A percentile compares a stretch with the other conserved stretches of the same genome.
Evolutionary conservation across 2,797 vertebrate genomes (phyloP).

Genomic region (Cryptoprocta ferox): DNA sequence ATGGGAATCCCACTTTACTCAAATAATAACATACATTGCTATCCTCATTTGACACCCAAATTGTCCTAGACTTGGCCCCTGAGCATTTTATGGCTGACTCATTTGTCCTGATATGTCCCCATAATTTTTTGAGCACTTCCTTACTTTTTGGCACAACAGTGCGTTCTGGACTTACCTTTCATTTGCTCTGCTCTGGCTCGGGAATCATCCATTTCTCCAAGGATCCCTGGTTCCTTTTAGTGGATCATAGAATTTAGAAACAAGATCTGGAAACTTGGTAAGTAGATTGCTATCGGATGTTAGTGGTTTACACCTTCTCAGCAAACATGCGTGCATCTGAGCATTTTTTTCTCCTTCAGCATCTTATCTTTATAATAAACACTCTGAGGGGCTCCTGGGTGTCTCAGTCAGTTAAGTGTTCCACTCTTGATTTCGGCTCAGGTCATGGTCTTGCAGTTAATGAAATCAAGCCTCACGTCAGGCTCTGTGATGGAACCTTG

Average conservation of each 20-base stretch:
- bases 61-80: not conserved
- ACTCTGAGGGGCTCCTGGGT: not conserved
- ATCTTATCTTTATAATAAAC: not conserved
- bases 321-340: not conserved
- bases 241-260: not conserved
- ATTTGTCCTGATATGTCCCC: not conserved
- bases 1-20: not conserved
- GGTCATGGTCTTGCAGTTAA: too few relatives aligned
- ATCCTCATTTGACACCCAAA: not conserved
- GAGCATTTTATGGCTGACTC: not conserved
- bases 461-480: too few relatives aligned
- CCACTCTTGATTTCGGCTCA: too few relatives aligned
- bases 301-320: not conserved
- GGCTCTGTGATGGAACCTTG: too few relatives aligned
- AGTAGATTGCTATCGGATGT: not conserved
- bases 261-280: not conserved
- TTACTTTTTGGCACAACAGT: not conserved
- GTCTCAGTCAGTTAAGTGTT: too few relatives aligned
- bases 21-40: not conserved
- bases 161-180: not conserved
- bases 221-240: not conserved
- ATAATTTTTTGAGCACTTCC: not conserved
- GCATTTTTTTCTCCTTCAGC: not conserved
- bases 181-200: not conserved
- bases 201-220: not conserved